Base-by-base conservation (phyloP, 2,888 invertebrate species). In the Drosophila formosana region DNA sequence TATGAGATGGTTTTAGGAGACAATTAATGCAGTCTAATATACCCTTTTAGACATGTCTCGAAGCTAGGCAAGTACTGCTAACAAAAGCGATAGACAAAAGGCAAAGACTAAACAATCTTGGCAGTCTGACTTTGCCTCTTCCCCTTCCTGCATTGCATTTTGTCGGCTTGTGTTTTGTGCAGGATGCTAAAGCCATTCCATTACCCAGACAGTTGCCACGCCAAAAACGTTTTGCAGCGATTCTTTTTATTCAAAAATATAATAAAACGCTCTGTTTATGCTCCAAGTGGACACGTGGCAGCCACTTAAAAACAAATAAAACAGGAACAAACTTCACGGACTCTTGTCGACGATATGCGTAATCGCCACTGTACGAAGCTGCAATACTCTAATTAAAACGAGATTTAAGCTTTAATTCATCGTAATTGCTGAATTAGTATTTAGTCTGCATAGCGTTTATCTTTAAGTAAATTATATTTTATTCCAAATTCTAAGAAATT, bases 281-380 rank as follows among this genome's bases (percentile, higher is more conserved):
- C 70, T 61, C 39, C 63, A 77, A 75, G 73, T 75, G 78, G 72
- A 72, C 75, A 77, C 72, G 67, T 72, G 72, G 77, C 77, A 66
- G 62, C 56, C 64, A 67, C 72, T 75, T 75, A 39, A 64, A 64
- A 23, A n/a, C 43, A 57, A 52, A 57, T 52, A 53, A 62, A 60
- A 57, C 60, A 60, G 37, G 30, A 45, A 32, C 51, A 47, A 37
- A 18, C 37, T 37, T 25, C 46, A 45, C 18, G 37, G 30, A 1
- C 41, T 9, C 18, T 32, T 32, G 9, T 18, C 39, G 34, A 9
- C 11, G 25, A 45, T 11, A 11, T 4, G 11, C 11, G 13, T 39
- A 5, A 66, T 8, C 18, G 3, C 39, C n/a, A 26, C 8, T n/a
- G 28, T 41, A 6, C 34, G 55, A 47, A 50, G 6, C 3, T 25